Evolutionary conservation across 2,888 invertebrate genomes (phyloP).

Genomic region (Drosophila setosimentum): DNA sequence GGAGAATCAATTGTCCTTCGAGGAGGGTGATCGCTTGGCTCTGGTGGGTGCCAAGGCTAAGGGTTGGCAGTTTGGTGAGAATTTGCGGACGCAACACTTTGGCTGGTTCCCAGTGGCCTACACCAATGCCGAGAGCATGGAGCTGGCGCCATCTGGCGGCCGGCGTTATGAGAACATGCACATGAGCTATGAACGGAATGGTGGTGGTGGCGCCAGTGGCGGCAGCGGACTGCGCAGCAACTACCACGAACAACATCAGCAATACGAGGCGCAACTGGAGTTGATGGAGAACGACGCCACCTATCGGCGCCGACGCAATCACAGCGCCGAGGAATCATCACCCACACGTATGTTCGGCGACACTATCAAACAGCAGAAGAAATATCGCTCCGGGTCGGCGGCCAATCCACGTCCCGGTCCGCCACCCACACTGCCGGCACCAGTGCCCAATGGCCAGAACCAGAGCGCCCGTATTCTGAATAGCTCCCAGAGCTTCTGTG

Average conservation of each 20-base stretch:
- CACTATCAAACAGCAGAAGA: slow-evolving; percentile 87
- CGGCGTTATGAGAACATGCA: slow-evolving; percentile 83
- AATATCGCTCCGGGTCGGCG: slow-evolving; percentile 87
- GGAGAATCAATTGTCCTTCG: slow-evolving; percentile 96
- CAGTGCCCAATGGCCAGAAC: slow-evolving; percentile 86
- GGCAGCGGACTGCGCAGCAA: slow-evolving; percentile 69
- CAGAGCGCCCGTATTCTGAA: slow-evolving; percentile 85
- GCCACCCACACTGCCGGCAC: slow-evolving; percentile 90
- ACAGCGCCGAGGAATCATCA: slow-evolving; percentile 85
- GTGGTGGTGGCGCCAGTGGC: slow-evolving; percentile 33
- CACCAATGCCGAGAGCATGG: slow-evolving; percentile 91
- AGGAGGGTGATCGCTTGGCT: slow-evolving; percentile 95
- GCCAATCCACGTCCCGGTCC: slow-evolving; percentile 88
- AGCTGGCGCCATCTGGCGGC: slow-evolving; percentile 35
- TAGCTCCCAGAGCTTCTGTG: slow-evolving; percentile 88
- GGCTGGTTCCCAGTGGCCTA: slow-evolving; percentile 99
- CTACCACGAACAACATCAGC: slow-evolving; percentile 78
- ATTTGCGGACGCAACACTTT: slow-evolving; percentile 94
- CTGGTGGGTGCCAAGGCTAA: slow-evolving; percentile 96
- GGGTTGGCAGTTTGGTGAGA: slow-evolving; percentile 99
- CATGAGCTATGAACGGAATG: slow-evolving; percentile 80
- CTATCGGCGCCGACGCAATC: slow-evolving; percentile 78
- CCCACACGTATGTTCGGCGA: slow-evolving; percentile 91
- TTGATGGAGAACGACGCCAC: slow-evolving; percentile 77
- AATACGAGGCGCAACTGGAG: slow-evolving; percentile 76